These are phyloP conservation scores for Peromyscus nudipes DNA, from an alignment of 2,797 vertebrate species.

Conservation along the genomic window DNA sequence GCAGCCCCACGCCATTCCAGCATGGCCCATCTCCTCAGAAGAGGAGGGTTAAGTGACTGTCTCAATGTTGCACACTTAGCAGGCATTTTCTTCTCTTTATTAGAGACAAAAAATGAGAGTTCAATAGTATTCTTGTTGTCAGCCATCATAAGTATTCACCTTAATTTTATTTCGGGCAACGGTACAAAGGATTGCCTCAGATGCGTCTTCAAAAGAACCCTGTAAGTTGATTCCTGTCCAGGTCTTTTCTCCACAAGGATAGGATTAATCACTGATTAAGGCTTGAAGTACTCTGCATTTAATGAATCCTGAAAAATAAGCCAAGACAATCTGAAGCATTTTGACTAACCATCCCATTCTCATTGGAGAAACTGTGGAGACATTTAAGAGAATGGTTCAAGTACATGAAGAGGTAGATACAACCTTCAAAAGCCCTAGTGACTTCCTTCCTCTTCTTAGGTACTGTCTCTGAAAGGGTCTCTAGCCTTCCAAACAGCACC, in stretches of 20 bases:
- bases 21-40: background rate
- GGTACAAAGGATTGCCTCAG: slow-evolving; percentile 34
- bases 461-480: background rate
- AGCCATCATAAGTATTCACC: slow-evolving; percentile 10
- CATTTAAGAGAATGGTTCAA: background rate
- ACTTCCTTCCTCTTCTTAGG: background rate
- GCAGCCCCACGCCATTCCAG: background rate
- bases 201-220: slow-evolving; percentile 39
- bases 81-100: slow-evolving; percentile 15
- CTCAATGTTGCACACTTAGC: background rate
- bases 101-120: background rate
- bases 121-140: slow-evolving; percentile 17
- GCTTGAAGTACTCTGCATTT: slow-evolving; percentile 42
- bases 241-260: slow-evolving; percentile 20
- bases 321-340: background rate
- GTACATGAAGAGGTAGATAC: background rate
- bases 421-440: background rate
- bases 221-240: background rate
- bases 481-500: background rate
- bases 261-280: slow-evolving; percentile 14
- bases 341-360: background rate
- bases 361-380: background rate
- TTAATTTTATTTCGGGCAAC: slow-evolving; percentile 44
- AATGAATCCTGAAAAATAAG: background rate
- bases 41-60: background rate